Conservation (phyloP, 2,797 vertebrate species). For the Synanceia verrucosa region DNA sequence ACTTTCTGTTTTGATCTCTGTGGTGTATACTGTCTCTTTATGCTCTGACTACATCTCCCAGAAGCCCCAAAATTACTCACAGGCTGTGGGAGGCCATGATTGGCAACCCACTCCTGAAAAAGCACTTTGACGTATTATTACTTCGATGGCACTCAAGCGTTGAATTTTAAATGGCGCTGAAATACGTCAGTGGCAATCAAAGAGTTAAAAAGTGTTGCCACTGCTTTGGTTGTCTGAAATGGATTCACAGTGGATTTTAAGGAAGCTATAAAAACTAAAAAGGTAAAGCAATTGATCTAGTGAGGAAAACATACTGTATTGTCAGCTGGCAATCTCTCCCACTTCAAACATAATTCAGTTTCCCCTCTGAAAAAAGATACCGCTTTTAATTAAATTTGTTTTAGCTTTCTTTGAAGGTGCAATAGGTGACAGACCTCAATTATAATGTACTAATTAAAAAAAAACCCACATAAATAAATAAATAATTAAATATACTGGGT, state of each 20-base stretch:
- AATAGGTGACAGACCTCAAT: slow-evolving; percentile 86
- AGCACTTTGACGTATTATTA: too few species aligned
- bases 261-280: slow-evolving; percentile 54
- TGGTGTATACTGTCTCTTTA: too few species aligned
- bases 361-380: slow-evolving; percentile 80
- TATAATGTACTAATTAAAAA: slow-evolving; percentile 85
- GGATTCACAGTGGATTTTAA: slow-evolving; percentile 62
- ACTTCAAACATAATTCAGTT: slow-evolving; percentile 86
- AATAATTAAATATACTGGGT: slow-evolving; percentile 68
- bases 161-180: too few species aligned
- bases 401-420: slow-evolving; percentile 81
- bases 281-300: slow-evolving; percentile 69
- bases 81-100: too few species aligned
- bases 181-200: too few species aligned
- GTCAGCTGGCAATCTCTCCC: slow-evolving; percentile 79
- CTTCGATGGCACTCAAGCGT: too few species aligned
- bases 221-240: slow-evolving; percentile 36
- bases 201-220: slow-evolving; percentile 26
- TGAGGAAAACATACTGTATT: slow-evolving; percentile 81
- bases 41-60: too few species aligned
- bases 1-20: too few species aligned
- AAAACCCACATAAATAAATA: slow-evolving; percentile 63
- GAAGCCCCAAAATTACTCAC: too few species aligned
- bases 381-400: slow-evolving; percentile 86
- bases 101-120: too few species aligned